Evolutionary conservation across 2,888 invertebrate genomes (phyloP).

Genomic region (Muscina levida): DNA sequence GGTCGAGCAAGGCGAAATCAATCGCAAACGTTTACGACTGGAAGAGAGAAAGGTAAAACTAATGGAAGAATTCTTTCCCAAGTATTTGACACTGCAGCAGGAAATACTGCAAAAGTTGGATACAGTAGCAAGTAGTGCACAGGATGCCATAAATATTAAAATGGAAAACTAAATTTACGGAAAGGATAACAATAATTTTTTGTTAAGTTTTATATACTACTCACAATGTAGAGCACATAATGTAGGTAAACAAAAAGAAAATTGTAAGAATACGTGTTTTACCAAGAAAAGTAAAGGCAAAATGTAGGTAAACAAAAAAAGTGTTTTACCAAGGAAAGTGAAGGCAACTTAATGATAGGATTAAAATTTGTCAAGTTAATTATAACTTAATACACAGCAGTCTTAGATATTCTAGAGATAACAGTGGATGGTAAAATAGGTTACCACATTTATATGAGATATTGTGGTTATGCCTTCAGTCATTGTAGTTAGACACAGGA

Average conservation of each 20-base stretch:
- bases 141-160: conserved; percentile 46
- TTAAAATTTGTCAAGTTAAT: no score
- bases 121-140: conserved; percentile 35
- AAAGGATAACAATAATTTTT: conserved; percentile 5
- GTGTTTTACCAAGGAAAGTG: no score
- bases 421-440: no score
- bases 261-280: no score
- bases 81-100: conserved; percentile 74
- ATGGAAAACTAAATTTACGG: conserved; percentile 25
- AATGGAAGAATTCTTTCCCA: conserved; percentile 74
- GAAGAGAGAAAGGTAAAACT: conserved; percentile 74
- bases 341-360: no score
- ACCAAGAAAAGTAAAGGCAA: no score
- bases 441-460: no score
- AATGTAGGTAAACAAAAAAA: no score
- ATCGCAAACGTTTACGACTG: conserved; percentile 72
- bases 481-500: no score
- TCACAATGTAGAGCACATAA: background rate
- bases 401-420: no score
- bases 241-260: background rate
- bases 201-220: conserved; percentile 48
- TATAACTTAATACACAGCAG: no score
- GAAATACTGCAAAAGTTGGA: conserved; percentile 71
- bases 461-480: no score
- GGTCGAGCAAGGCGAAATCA: conserved; percentile 74